These are phyloP conservation scores for Eufriesea mexicana DNA, from an alignment of 1,140 invertebrate genomes.

Conservation along the genomic window DNA sequence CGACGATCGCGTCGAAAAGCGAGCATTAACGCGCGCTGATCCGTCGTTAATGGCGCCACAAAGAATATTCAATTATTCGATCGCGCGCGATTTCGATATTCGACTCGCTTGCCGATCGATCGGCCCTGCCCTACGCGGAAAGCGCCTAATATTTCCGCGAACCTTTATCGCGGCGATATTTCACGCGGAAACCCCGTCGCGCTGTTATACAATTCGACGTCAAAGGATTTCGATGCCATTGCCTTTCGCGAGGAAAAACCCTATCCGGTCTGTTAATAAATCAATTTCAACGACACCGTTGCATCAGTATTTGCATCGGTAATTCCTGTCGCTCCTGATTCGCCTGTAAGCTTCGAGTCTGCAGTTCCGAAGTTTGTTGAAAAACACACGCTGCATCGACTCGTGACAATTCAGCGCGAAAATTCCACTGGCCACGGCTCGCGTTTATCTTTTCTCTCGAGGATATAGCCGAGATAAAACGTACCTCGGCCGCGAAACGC, in stretches of 20 bases:
- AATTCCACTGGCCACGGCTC: neutral
- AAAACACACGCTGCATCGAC: neutral
- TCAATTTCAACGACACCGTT: neutral
- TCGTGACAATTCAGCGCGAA: neutral
- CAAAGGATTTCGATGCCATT: too few relatives aligned
- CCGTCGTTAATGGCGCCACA: neutral
- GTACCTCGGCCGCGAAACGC: neutral
- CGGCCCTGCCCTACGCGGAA: too few relatives aligned
- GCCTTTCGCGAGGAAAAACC: too few relatives aligned
- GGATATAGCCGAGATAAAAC: conserved; percentile 10
- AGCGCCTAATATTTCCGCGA: neutral
- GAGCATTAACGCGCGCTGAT: neutral
- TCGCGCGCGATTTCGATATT: neutral
- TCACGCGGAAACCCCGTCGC: too few relatives aligned
- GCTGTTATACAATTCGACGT: too few relatives aligned
- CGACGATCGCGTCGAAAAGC: too few relatives aligned
- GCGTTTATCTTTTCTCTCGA: neutral
- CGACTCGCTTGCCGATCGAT: neutral
- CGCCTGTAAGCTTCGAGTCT: too few relatives aligned
- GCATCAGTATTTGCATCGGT: too few relatives aligned
- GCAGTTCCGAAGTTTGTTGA: neutral
- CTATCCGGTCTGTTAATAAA: too few relatives aligned
- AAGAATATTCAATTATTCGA: neutral
- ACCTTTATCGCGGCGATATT: too few relatives aligned
- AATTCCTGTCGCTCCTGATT: too few relatives aligned